phyloP scores from a whole-genome alignment of 2,888 invertebrate genomes.

The Alitta virens region DNA sequence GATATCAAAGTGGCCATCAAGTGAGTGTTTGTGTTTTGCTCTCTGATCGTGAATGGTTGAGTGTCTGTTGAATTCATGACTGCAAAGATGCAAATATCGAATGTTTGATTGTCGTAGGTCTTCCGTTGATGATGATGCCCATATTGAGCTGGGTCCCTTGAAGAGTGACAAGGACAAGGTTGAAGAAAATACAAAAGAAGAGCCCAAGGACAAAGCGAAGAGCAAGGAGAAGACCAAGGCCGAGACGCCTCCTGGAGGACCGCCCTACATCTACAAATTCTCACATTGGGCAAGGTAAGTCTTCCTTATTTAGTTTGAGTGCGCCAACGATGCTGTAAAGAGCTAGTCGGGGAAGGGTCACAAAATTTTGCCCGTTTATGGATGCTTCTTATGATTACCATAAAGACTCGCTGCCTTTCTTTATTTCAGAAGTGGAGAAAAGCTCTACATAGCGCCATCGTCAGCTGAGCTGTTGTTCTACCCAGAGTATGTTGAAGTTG shows the following conservation, averaged over 20 bases:
- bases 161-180: slow-evolving; percentile 24
- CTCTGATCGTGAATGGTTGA: too few relatives aligned
- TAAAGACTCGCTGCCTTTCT: too few relatives aligned
- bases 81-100: too few relatives aligned
- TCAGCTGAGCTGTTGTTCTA: slow-evolving; percentile 74
- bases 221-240: slow-evolving; percentile 11
- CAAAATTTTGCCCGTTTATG: too few relatives aligned
- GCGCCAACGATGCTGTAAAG: too few relatives aligned
- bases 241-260: slow-evolving; percentile 28
- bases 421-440: slow-evolving; percentile 58
- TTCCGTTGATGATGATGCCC: slow-evolving; percentile 33
- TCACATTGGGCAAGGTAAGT: slow-evolving; percentile 54
- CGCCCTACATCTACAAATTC: slow-evolving; percentile 50
- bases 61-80: neutral
- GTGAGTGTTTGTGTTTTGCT: too few relatives aligned
- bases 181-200: slow-evolving; percentile 9
- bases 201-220: slow-evolving; percentile 4
- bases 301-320: too few relatives aligned
- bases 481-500: slow-evolving; percentile 64
- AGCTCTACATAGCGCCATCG: slow-evolving; percentile 66
- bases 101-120: slow-evolving; percentile 28
- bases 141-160: slow-evolving; percentile 40
- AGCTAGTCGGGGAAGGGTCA: too few relatives aligned
- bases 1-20: slow-evolving; percentile 50
- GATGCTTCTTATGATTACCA: too few relatives aligned